Base-by-base conservation (phyloP, 2,888 invertebrate species). In the Lithosia quadra region DNA sequence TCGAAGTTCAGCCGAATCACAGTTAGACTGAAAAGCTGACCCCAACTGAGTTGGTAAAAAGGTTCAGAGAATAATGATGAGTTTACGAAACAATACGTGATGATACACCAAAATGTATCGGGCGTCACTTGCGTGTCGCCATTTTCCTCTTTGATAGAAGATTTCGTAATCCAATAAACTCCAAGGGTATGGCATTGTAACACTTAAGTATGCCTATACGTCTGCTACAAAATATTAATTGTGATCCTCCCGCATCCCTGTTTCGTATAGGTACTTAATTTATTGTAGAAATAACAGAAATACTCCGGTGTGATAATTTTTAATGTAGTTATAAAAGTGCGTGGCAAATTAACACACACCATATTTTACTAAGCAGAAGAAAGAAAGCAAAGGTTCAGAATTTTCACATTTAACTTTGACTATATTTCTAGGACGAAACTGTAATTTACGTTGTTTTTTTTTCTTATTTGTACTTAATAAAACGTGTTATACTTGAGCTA, bases 401-500 rank as follows among this genome's bases (percentile, higher is more conserved):
- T 33, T 33, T 33, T 33, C 33, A 33, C 33, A 33, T 33, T 33
- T 33, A 33, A 33, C n/a, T 43, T 43, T 18, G 7, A 9, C 18
- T 49, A 18, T 43, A 43, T 18, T 43, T 43, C 43, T 18, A 18
- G 43, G 43, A 15, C 18, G 15, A 39, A 36, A n/a, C n/a, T n/a
- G n/a, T 11, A 36, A 11, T 10, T 39, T 15, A 39, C 13, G 39
- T 39, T 39, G 18, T 18, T 18, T 15, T 43, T 43, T 7, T 34
- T 34, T 34, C 10, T 34, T 34, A 34, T 34, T 34, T 34, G 10
- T 4, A 10, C 34, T 10, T 18, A 18, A 7, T 49, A 49, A 49
- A 49, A 49, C 49, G 49, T n/a, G n/a, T n/a, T 49, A n/a, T 49
- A 43, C n/a, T 49, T 49, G 49, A 49, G 18, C 49, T n/a, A 49